Conservation (phyloP, 2,797 vertebrate species). For the Heteromormyrus szaboi region DNA sequence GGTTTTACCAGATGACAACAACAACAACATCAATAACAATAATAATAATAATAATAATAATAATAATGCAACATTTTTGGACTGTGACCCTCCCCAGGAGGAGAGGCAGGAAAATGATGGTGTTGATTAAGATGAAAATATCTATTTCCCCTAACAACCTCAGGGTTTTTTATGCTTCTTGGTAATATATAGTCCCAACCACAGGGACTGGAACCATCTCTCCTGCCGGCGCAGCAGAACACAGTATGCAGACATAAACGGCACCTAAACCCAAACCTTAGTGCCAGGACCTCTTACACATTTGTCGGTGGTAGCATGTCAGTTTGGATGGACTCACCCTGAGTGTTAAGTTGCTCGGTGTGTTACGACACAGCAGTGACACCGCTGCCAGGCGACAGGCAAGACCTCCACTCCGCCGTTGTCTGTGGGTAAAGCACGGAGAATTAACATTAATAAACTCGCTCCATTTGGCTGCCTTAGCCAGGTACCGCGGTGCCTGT, state of each 20-base stretch:
- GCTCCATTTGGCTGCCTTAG: background rate
- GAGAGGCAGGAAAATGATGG: background rate
- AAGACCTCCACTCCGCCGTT: background rate
- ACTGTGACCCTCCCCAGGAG: background rate
- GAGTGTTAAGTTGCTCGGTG: background rate
- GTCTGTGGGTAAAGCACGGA: background rate
- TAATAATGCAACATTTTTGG: background rate
- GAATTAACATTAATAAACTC: constrained; percentile 1
- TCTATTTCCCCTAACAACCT: background rate
- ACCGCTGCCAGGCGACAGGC: background rate
- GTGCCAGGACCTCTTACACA: background rate
- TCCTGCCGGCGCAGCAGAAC: background rate
- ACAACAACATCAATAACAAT: background rate
- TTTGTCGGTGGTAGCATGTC: background rate
- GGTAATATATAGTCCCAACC: background rate
- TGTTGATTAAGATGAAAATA: background rate
- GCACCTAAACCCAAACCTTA: background rate
- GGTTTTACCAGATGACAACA: background rate
- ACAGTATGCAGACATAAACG: background rate
- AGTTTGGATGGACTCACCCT: background rate
- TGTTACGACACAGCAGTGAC: background rate
- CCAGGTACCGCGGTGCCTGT: background rate
- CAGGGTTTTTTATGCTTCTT: background rate
- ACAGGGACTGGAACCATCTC: background rate
- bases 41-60: background rate